phyloP scores from a whole-genome alignment of 2,113 vertebrate species.

The Labeo rohita region DNA sequence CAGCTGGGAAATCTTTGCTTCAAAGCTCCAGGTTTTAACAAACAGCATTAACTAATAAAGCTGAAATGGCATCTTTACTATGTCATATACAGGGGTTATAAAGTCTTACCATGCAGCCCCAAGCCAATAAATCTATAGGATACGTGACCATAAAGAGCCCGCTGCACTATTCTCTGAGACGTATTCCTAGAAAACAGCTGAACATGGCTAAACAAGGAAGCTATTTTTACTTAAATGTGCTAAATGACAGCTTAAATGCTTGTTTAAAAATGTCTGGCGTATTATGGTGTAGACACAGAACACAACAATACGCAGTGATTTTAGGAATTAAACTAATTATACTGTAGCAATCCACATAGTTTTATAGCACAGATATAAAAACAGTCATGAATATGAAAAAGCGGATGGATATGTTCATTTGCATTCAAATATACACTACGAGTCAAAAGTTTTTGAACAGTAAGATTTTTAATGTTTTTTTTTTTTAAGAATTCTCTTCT shows the following conservation, averaged over 20 bases:
- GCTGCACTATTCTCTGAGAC: background rate
- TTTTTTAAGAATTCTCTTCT: no score
- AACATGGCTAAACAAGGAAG: background rate
- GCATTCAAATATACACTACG: background rate
- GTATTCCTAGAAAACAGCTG: slow-evolving; percentile 4
- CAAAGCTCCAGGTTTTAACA: slow-evolving; percentile 58
- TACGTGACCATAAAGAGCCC: slow-evolving; percentile 32
- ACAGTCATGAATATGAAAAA: background rate
- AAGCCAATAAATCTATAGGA: slow-evolving; percentile 63
- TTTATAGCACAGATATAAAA: background rate
- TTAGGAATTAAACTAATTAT: background rate
- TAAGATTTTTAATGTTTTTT: no score
- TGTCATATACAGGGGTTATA: slow-evolving; percentile 58
- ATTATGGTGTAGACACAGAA: background rate
- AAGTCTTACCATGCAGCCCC: slow-evolving; percentile 53
- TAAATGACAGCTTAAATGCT: slow-evolving; percentile 9
- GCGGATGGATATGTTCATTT: background rate
- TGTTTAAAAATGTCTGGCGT: background rate
- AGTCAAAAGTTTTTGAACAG: no score
- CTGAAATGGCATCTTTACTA: slow-evolving; percentile 64
- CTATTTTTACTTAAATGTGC: background rate
- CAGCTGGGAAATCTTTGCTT: slow-evolving; percentile 45
- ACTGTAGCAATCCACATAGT: background rate
- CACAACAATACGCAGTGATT: background rate
- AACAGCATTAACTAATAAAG: slow-evolving; percentile 68